Percentiles rank a stretch among this genome's conserved stretches.
These are phyloP conservation scores for Drosophila hamatofila DNA, from an alignment of 2,888 invertebrate species.

Conservation along the genomic window DNA sequence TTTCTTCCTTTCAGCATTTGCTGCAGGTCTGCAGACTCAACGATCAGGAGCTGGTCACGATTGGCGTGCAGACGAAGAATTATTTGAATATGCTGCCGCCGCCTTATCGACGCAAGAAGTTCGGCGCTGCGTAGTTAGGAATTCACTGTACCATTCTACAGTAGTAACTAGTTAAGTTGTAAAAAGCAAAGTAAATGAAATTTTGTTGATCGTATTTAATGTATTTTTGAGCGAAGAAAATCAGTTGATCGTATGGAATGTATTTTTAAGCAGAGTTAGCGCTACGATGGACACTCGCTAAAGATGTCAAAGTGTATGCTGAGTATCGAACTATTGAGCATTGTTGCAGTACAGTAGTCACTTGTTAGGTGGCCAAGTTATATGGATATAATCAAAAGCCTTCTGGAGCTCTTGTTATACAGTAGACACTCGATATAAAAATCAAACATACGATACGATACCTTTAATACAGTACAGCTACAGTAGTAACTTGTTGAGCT, in stretches of 20 bases:
- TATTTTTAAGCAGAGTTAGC: background rate
- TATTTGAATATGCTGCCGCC: conserved; percentile 91
- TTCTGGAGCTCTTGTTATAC: background rate
- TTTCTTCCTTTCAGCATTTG: conserved; percentile 87
- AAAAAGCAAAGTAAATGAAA: conserved; percentile 21
- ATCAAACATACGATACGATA: too few species aligned
- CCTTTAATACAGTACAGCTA: too few species aligned
- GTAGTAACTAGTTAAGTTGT: conserved; percentile 38
- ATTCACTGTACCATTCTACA: conserved; percentile 18
- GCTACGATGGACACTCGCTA: background rate
- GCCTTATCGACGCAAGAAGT: conserved; percentile 89
- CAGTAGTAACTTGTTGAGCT: too few species aligned
- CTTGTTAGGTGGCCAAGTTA: background rate
- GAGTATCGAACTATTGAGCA: background rate
- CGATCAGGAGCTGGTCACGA: conserved; percentile 90
- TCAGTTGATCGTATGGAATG: conserved; percentile 17
- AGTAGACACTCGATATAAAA: background rate
- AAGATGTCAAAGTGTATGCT: background rate
- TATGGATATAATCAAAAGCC: background rate
- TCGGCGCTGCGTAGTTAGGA: conserved; percentile 85
- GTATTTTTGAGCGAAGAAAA: background rate
- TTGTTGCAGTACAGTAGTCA: background rate
- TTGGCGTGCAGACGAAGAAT: conserved; percentile 91
- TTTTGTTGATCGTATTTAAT: conserved; percentile 27
- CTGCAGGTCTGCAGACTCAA: conserved; percentile 90